Evolutionary conservation across 2,888 invertebrate species (phyloP).

Genomic region (Andrena fulva): DNA sequence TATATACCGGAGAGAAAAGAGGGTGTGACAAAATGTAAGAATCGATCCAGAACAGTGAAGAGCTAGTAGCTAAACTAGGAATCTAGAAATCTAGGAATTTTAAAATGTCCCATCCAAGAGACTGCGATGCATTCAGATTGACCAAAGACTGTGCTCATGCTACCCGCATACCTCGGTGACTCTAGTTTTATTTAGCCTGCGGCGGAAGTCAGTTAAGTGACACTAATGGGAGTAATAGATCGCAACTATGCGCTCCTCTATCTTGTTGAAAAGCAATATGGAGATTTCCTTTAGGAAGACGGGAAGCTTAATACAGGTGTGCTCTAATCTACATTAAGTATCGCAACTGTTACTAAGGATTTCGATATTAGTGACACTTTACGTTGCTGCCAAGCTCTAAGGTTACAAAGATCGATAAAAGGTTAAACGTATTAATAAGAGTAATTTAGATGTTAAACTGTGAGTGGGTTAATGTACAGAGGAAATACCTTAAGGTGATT

Average conservation of each 20-base stretch:
- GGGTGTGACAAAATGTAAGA: no score
- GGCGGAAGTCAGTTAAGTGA: slow-evolving; percentile 25
- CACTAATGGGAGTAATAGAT: slow-evolving; percentile 9
- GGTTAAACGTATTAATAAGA: neutral
- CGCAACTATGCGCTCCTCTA: slow-evolving; percentile 5
- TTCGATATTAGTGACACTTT: no score
- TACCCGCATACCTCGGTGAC: slow-evolving; percentile 1
- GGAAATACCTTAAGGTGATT: neutral
- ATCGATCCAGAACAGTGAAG: no score
- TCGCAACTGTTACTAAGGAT: neutral
- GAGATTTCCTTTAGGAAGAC: slow-evolving; percentile 7
- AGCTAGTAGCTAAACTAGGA: neutral
- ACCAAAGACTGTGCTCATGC: slow-evolving; percentile 17
- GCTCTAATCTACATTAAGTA: neutral
- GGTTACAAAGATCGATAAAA: neutral
- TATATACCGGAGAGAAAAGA: no score
- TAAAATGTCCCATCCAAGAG: neutral
- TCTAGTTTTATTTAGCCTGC: slow-evolving; percentile 11
- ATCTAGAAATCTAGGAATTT: neutral
- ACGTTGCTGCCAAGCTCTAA: neutral
- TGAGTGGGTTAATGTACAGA: neutral
- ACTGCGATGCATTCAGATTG: no score
- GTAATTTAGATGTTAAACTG: neutral
- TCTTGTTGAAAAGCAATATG: slow-evolving; percentile 2
- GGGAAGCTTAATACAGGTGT: neutral